Evolutionary conservation across 2,113 vertebrate species (phyloP).

Genomic region (Ptychochromis oligacanthus): DNA sequence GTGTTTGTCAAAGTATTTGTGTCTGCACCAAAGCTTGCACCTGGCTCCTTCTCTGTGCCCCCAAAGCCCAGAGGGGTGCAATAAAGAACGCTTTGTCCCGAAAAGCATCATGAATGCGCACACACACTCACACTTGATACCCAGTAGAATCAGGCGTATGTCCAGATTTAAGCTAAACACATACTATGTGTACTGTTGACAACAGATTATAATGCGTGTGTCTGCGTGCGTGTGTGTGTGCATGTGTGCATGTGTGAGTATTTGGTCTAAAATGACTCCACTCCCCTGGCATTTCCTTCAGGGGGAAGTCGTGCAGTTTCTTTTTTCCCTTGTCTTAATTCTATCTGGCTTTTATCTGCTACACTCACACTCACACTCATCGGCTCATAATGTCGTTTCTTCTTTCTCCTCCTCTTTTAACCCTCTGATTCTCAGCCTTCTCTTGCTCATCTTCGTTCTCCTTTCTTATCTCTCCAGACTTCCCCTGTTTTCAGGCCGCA

Average conservation of each 20-base stretch:
- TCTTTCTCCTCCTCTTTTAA: constrained; percentile 5
- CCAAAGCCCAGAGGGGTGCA: constrained; percentile 52
- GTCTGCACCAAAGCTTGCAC: constrained; percentile 56
- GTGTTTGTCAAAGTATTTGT: constrained; percentile 6
- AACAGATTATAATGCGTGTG: constrained; percentile 19
- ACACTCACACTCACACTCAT: background rate
- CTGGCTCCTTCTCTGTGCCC: constrained; percentile 57
- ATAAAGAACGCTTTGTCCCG: constrained; percentile 69
- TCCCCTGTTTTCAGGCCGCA: constrained; percentile 5
- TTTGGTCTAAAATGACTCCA: constrained; percentile 70
- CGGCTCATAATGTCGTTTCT: background rate
- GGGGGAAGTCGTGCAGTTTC: constrained; percentile 52
- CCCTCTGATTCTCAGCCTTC: background rate
- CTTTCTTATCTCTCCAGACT: background rate
- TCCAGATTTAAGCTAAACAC: constrained; percentile 21
- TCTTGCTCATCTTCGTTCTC: constrained; percentile 1
- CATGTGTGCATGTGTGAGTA: background rate
- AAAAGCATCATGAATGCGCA: background rate
- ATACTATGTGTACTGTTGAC: constrained; percentile 3
- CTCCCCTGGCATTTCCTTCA: constrained; percentile 82
- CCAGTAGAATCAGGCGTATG: background rate
- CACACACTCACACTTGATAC: background rate
- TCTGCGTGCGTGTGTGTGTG: constrained; percentile 27
- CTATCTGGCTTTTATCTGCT: constrained; percentile 34
- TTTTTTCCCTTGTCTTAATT: constrained; percentile 27